Conservation (phyloP, 1,140 invertebrate species). For the Carcinoscorpius rotundicauda region DNA sequence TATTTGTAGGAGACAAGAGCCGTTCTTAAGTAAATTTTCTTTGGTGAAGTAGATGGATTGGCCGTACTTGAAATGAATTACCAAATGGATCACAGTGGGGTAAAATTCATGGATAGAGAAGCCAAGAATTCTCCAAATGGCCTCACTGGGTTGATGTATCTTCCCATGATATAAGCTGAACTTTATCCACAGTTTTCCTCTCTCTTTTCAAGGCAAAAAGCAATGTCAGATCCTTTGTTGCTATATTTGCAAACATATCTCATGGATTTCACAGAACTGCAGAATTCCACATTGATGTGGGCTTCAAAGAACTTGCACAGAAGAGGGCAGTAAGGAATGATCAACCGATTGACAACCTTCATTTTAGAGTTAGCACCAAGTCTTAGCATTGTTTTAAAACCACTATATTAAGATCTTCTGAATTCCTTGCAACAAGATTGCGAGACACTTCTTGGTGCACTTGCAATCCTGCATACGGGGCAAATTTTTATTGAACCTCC, state of each 20-base stretch:
- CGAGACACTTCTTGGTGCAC: not conserved
- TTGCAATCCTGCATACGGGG: not conserved
- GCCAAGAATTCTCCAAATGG: constrained; percentile 24
- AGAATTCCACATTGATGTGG: constrained; percentile 27
- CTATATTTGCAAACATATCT: constrained; percentile 28
- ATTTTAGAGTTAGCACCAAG: constrained; percentile 1
- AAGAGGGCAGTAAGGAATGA: constrained; percentile 24
- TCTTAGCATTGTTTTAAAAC: not conserved
- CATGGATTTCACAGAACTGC: constrained; percentile 22
- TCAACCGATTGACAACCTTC: constrained; percentile 24
- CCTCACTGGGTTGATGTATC: constrained; percentile 26
- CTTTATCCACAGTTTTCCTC: constrained; percentile 25
- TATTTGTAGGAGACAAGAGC: constrained; percentile 3
- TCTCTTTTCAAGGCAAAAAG: constrained; percentile 23
- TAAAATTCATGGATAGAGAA: constrained; percentile 22
- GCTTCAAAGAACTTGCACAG: constrained; percentile 19
- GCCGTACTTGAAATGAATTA: constrained; percentile 28
- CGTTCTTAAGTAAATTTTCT: constrained; percentile 4
- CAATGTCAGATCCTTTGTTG: constrained; percentile 24
- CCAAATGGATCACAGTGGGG: constrained; percentile 24
- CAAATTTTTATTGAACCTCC: not conserved
- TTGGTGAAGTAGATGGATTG: constrained; percentile 14
- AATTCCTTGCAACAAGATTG: not conserved
- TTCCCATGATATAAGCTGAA: constrained; percentile 15
- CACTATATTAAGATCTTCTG: not conserved